Evolutionary conservation across 1,140 invertebrate genomes (phyloP).

Genomic region (Brachionus sp.): DNA sequence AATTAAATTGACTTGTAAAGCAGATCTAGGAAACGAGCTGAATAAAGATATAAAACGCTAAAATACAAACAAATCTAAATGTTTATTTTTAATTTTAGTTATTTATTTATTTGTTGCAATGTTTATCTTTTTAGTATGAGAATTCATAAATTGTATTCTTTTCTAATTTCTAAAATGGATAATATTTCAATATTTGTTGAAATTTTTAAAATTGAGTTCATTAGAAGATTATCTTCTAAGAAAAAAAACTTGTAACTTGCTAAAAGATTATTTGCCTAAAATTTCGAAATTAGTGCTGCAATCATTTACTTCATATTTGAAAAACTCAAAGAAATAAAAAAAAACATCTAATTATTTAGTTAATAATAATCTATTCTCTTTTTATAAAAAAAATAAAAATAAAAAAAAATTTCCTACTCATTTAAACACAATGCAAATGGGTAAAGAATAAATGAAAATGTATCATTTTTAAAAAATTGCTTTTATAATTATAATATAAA

Average conservation of each 20-base stretch:
- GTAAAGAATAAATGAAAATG: not conserved
- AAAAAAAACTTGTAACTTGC: not conserved
- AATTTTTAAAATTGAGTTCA: conserved; percentile 21
- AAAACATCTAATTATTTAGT: not conserved
- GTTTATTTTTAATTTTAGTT: conserved; percentile 31
- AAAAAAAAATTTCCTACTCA: not conserved
- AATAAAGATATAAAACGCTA: not conserved
- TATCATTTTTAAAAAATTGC: not conserved
- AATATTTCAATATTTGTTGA: conserved; percentile 15
- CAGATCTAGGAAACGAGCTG: conserved; percentile 6
- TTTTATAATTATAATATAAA: not conserved
- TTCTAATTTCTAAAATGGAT: conserved; percentile 3
- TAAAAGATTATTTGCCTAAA: not conserved
- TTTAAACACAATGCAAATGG: not conserved
- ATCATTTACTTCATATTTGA: no score
- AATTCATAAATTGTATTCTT: not conserved
- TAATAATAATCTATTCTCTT: not conserved
- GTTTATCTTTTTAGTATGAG: conserved; percentile 18
- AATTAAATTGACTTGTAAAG: conserved; percentile 38
- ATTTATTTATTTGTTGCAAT: conserved; percentile 22
- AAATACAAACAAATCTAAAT: conserved; percentile 31
- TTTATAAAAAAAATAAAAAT: not conserved
- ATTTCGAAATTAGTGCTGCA: not conserved
- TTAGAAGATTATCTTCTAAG: not conserved
- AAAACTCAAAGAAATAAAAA: no score